Conservation (phyloP, 2,113 vertebrate species). For the Myanophis thanlyinensis region DNA sequence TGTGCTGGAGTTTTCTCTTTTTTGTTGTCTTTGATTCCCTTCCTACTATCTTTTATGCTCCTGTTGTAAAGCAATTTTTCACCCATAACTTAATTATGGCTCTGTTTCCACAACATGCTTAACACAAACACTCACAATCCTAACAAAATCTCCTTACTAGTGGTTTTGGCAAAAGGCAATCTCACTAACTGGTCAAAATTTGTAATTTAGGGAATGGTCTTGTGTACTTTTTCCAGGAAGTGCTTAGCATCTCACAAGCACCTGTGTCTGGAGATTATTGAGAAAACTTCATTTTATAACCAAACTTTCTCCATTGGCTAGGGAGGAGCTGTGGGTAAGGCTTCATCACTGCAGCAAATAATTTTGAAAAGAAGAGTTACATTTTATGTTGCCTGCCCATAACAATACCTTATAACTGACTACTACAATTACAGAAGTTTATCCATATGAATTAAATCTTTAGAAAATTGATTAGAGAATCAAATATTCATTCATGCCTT, state of each 20-base stretch:
- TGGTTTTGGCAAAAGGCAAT: background rate
- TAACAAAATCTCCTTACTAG: background rate
- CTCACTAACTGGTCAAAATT: background rate
- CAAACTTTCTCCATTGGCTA: background rate
- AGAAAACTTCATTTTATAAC: background rate
- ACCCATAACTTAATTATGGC: background rate
- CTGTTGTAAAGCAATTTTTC: background rate
- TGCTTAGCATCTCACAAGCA: background rate
- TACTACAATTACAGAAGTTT: background rate
- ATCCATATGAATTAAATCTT: background rate
- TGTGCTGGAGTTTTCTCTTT: background rate
- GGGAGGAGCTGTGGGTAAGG: background rate
- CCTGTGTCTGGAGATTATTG: background rate
- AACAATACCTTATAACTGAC: background rate
- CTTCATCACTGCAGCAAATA: background rate
- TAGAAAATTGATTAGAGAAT: background rate
- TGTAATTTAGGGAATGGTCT: background rate
- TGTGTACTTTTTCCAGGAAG: background rate
- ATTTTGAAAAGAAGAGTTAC: background rate
- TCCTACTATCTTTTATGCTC: background rate
- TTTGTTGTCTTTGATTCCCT: background rate
- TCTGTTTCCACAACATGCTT: background rate
- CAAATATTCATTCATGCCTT: background rate
- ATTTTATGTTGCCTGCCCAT: background rate
- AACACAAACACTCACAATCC: background rate